These are phyloP conservation scores for Ctenoplectra terminalis DNA, from an alignment of 1,140 invertebrate genomes.

Conservation along the genomic window DNA sequence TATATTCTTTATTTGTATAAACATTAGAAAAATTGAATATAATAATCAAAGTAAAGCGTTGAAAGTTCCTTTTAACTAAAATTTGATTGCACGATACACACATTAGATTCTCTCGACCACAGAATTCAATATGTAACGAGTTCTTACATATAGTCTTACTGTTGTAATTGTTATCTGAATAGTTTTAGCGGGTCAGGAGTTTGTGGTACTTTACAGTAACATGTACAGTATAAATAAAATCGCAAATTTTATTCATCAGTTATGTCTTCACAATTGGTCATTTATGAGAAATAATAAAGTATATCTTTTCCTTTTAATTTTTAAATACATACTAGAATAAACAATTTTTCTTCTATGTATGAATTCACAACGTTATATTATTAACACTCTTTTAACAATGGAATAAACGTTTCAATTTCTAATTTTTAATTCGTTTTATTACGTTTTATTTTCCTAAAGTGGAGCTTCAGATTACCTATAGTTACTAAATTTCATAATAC, in stretches of 20 bases:
- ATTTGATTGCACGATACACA: neutral
- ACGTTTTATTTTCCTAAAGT: constrained; percentile 33
- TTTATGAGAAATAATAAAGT: constrained; percentile 57
- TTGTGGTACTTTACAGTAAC: constrained; percentile 58
- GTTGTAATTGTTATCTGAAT: constrained; percentile 29
- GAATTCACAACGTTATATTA: constrained; percentile 56
- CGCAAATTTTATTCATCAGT: constrained; percentile 64
- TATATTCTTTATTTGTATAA: neutral
- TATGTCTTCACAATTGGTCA: constrained; percentile 67
- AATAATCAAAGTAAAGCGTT: neutral
- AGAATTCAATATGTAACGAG: constrained; percentile 31
- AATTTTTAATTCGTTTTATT: constrained; percentile 43
- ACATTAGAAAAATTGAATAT: neutral
- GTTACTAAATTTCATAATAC: constrained; percentile 26
- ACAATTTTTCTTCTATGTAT: constrained; percentile 53
- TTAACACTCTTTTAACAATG: constrained; percentile 49
- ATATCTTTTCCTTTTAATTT: constrained; percentile 39
- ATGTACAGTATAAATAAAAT: constrained; percentile 63
- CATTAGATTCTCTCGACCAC: constrained; percentile 38
- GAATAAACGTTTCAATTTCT: constrained; percentile 49
- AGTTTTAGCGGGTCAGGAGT: constrained; percentile 51
- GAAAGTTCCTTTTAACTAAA: neutral
- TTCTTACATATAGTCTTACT: constrained; percentile 33
- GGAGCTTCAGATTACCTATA: constrained; percentile 5
- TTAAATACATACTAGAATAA: constrained; percentile 56